A percentile compares a stretch with the other conserved stretches of the same genome.
Evolutionary conservation across 2,113 vertebrate species (phyloP).

Genomic region (Hemiprocne comata): DNA sequence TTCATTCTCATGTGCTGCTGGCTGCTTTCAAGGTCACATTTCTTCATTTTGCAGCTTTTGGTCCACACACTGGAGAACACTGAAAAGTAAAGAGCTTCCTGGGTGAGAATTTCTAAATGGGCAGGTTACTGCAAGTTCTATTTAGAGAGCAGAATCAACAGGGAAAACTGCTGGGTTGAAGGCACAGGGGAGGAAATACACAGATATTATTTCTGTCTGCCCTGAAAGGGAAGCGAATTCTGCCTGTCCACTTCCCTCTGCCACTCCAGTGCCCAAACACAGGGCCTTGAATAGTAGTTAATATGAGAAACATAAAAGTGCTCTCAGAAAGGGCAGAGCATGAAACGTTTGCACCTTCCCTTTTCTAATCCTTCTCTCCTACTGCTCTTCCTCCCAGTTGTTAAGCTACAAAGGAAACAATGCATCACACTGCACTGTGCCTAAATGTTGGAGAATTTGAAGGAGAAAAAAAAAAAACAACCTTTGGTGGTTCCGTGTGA

Average conservation of each 20-base stretch:
- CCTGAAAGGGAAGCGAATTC: background rate
- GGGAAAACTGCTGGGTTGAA: background rate
- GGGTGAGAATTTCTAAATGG: background rate
- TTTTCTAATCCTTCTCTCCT: background rate
- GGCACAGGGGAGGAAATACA: background rate
- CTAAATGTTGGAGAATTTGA: background rate
- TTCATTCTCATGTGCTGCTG: background rate
- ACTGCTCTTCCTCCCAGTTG: background rate
- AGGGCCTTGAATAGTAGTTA: background rate
- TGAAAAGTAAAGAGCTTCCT: background rate
- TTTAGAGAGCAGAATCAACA: background rate
- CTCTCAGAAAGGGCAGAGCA: background rate
- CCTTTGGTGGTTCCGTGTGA: background rate
- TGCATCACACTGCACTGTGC: background rate
- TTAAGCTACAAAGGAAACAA: background rate
- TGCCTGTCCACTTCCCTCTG: background rate
- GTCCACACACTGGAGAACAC: fast-evolving
- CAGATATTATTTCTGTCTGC: background rate
- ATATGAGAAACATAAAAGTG: background rate
- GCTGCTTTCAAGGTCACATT: background rate
- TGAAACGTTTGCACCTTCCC: background rate
- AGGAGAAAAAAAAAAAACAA: background rate
- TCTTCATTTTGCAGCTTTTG: background rate
- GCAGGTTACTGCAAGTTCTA: background rate
- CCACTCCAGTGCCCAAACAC: background rate